A percentile compares a stretch with the other conserved stretches of the same genome.
Conservation (phyloP, 2,797 vertebrate species). For the Eulemur coronatus region DNA sequence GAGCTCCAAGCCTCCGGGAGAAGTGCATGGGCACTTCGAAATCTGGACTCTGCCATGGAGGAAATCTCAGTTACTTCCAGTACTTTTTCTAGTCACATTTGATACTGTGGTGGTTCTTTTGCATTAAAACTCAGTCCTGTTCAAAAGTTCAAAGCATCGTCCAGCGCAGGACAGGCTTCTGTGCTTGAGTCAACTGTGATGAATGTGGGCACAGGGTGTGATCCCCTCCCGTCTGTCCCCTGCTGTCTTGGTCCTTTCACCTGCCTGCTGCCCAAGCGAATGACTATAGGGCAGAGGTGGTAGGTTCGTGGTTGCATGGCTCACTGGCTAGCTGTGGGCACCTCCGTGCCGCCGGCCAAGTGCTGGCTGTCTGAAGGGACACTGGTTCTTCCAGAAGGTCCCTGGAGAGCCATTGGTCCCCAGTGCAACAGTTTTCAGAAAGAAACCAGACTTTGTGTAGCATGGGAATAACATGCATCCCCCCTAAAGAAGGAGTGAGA, state of each 20-base stretch:
- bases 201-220: not conserved
- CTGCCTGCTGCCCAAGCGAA: not conserved
- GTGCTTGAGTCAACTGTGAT: not conserved
- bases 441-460: not conserved
- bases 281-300: not conserved
- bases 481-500: not conserved
- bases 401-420: not conserved
- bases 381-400: not conserved
- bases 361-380: not conserved
- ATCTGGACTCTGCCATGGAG: not conserved
- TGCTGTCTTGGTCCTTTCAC: not conserved
- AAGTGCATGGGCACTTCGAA: not conserved
- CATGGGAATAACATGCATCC: not conserved
- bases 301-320: accelerated
- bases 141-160: not conserved
- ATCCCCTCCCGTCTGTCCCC: not conserved
- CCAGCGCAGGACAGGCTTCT: not conserved
- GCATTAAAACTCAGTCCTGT: not conserved
- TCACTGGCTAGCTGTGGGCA: not conserved
- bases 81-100: not conserved
- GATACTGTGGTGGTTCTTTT: not conserved
- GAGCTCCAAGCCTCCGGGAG: not conserved
- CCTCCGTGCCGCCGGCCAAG: not conserved
- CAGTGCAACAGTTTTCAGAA: not conserved
- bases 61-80: not conserved